Base-by-base conservation (phyloP, 2,888 invertebrate species). In the Tinea trinotella region DNA sequence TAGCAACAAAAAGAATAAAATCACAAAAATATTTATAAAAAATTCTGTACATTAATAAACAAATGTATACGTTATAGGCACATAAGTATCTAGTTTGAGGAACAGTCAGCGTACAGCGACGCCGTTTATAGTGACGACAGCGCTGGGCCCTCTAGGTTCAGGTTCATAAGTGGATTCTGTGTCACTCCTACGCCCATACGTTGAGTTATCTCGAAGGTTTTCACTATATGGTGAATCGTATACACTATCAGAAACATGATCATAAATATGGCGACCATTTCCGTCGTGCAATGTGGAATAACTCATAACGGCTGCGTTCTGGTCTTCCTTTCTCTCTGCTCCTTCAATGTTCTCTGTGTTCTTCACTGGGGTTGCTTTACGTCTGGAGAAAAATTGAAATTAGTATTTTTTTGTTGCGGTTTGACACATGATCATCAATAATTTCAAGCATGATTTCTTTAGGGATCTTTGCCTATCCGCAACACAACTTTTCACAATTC, bases 281-380 rank as follows among this genome's bases (percentile, higher is more conserved):
- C 76, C 64, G 60, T 93, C 94, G 70, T 93, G 94, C 0, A 95
- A 76, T 0, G 93, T 93, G 17, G 95, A 93, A 69, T 95, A 95
- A 53, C 94, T 95, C 94, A 95, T 95, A 0, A 95, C 95, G 0
- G 95, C 94, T 0, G 95, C 94, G 68, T 91, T 94, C 64, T 93
- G 91, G 67, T 95, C 94, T 70, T 95, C 95, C 66, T 95, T 95
- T 12, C 93, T 85, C 64, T 95, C 93, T 0, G 94, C 95, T 0
- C 93, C 93, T 78, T 94, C 93, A 40, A 95, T 90, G 71, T 95
- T 95, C 70, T 95, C 95, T 0, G 95, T 94, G 68, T 95, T 95
- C 71, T 95, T 95, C 0, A 95, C 93, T 0, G 95, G 94, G 1
- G 93, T 91, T 13, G 93, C 93, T 85, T 94, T 94, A 48, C 94